Evolutionary conservation across 2,888 invertebrate species (phyloP), one percentile per base, ranked within the genome.

Genomic region (Meloe dianella): DNA sequence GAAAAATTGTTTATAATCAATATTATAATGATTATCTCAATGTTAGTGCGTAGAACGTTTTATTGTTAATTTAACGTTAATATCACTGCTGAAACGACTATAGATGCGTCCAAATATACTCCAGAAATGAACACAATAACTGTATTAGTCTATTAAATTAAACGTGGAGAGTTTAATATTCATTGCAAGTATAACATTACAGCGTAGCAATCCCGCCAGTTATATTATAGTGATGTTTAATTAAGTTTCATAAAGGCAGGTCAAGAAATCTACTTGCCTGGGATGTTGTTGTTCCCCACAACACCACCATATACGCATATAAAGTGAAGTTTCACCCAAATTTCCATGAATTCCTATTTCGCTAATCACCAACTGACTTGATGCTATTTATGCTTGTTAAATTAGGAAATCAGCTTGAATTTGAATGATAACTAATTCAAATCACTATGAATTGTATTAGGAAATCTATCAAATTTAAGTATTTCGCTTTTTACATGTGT

Each of bases 181-280:
- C 68, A 63, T 65, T 63, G 63, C 60, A 60, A 64, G 63, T 57
- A 60, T 54, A 47, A 41, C 62, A 17, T 60, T 41, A 60, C 47
- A 47, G 38, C 60, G 57, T 65, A 56, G 60, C 63, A 61, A 41
- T 63, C 63, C 51, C 61, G 32, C 41, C 56, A 63, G 63, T 35
- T 35, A 65, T 68, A 65, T 67, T 67, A n/a, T n/a, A 65, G 59
- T 63, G 63, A 59, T 68, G 63, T 68, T 68, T 68, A 68, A 68
- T 68, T 68, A 68, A 68, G 68, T 68, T 68, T 68, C 68, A 65
- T 65, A 65, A 68, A 35, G 60, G 65, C 51, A 60, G 68, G 68
- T 65, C 68, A 65, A 68, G 65, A 65, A 62, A 65, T 65, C 57
- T 30, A 62, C 62, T 65, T 41, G 54, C 14, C 12, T 59, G 54